Conservation (phyloP, 2,113 vertebrate species). For the Butorides virescens region DNA sequence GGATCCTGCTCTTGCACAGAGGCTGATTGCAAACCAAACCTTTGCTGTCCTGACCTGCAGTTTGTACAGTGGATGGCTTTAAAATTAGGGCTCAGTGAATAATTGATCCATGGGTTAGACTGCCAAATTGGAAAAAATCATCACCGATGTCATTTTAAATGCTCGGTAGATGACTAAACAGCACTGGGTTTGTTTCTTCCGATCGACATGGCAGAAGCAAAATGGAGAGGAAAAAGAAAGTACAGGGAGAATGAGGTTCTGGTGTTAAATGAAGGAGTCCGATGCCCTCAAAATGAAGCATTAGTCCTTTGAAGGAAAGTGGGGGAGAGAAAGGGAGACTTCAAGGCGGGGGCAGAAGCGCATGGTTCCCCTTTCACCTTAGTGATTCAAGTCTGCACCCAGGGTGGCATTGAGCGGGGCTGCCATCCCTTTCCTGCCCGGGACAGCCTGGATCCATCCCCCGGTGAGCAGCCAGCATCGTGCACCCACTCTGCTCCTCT, state of each 20-base stretch:
- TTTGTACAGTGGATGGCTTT: background rate
- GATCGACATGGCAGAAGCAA: background rate
- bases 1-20: background rate
- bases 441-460: background rate
- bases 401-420: background rate
- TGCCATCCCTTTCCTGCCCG: background rate
- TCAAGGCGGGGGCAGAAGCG: accelerated
- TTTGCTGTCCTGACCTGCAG: background rate
- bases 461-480: background rate
- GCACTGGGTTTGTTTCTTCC: background rate
- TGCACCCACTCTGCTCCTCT: background rate
- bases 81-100: background rate
- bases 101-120: background rate
- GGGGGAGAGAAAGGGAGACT: background rate
- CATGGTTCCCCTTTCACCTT: background rate
- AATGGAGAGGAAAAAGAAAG: background rate
- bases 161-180: background rate
- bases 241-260: background rate
- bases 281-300: background rate
- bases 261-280: background rate
- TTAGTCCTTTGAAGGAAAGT: background rate
- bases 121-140: background rate
- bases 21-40: background rate
- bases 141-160: background rate
- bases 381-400: accelerated